phyloP scores from a whole-genome alignment of 2,888 invertebrate genomes.

The Metopia argyrocephala region DNA sequence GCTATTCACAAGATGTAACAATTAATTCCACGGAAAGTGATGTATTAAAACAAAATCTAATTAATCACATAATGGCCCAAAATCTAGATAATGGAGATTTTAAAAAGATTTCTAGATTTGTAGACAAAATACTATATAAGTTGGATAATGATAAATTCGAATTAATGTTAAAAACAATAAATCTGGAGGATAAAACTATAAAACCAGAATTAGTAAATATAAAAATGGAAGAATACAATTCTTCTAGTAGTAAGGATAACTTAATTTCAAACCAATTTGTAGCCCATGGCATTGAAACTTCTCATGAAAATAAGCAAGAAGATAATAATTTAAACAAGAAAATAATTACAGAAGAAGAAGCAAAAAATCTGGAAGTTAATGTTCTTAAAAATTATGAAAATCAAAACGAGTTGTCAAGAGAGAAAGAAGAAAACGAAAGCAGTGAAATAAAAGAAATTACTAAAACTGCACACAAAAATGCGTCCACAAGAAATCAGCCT shows the following conservation, averaged over 20 bases:
- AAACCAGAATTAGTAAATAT: neutral
- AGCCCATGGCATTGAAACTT: no score
- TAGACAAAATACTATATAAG: slow-evolving; percentile 36
- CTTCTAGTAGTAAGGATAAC: neutral
- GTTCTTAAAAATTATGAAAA: no score
- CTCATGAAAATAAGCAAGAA: neutral
- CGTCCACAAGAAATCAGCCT: neutral
- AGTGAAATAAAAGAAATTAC: no score
- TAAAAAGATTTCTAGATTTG: slow-evolving; percentile 30
- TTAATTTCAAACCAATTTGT: no score
- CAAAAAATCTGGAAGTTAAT: no score
- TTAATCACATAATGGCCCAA: slow-evolving; percentile 33
- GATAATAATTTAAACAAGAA: no score
- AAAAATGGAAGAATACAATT: neutral
- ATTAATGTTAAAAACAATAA: slow-evolving; percentile 30
- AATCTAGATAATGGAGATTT: slow-evolving; percentile 8
- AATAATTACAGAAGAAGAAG: no score
- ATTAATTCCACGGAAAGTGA: slow-evolving; percentile 8
- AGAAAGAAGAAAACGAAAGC: neutral
- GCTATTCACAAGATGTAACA: slow-evolving; percentile 54
- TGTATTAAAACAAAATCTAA: slow-evolving; percentile 50
- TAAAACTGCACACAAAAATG: neutral
- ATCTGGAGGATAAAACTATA: neutral
- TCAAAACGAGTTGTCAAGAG: no score
- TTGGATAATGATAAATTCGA: slow-evolving; percentile 44